Evolutionary conservation across 2,797 vertebrate genomes (phyloP), one percentile per base, ranked within the genome.

Genomic region (Tragelaphus oryx): DNA sequence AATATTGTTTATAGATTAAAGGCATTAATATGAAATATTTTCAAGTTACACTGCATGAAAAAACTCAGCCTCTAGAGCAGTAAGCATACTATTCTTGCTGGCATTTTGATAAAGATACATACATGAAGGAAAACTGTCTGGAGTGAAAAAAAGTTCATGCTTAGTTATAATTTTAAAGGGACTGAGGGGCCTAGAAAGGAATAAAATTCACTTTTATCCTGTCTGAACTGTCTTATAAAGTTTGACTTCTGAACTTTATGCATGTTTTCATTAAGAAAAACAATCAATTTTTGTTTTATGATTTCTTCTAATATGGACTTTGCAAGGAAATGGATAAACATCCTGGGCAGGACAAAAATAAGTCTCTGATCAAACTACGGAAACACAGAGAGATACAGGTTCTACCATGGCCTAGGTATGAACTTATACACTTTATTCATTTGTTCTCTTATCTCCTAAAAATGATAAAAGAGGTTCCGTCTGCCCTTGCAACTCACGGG

Each of bases 221-320:
- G 33, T 68, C 65, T 54, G 55, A 95, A 65, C 6, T 4, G 22
- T 60, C n/a, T 57, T 52, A 37, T 54, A 60, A 62, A 91, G 24
- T 89, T 84, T 87, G 60, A 95, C 24, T 85, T 92, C 28, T 78
- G 68, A 74, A 54, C 5, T 33, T 37, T 37, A 28, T 76, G 37
- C n/a, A 46, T 65, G 52, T 41, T 93, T 79, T 50, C 46, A 92
- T 48, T 83, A 92, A 95, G 55, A 30, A 89, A 89, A 95, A 89
- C 33, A 60, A 75, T 62, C 13, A 37, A 26, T 26, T 82, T 92
- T 76, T 81, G 26, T 44, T 85, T 85, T 82, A 59, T 44, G 33
- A 85, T 83, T 89, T 95, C 68, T 93, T 91, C 60, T 46, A 94
- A 57, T 14, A 74, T 13, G 8, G n/a, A 1, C 3, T 89, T 93